A percentile compares a stretch with the other conserved stretches of the same genome.
Conservation (phyloP, 1,140 invertebrate species). For the Wasmannia auropunctata region DNA sequence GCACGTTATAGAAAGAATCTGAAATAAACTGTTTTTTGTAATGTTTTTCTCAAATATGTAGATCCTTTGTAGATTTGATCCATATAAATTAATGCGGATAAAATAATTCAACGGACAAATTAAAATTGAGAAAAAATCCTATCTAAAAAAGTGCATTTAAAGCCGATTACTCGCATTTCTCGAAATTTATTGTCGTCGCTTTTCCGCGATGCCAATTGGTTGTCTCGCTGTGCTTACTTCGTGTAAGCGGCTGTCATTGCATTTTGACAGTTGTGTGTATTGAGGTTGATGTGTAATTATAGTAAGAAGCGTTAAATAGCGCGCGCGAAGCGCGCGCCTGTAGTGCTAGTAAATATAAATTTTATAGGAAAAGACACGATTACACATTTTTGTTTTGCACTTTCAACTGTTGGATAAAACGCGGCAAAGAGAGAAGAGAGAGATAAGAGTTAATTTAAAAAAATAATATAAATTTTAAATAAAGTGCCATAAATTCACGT, state of each 20-base stretch:
- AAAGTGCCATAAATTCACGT: neutral
- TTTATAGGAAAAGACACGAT: neutral
- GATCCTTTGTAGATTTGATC: neutral
- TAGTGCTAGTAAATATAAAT: neutral
- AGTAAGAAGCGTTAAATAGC: too few species aligned
- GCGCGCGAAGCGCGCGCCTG: too few species aligned
- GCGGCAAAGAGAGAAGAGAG: too few species aligned
- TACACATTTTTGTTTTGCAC: neutral
- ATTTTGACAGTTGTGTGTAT: too few species aligned
- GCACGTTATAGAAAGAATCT: neutral
- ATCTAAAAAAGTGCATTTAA: too few species aligned
- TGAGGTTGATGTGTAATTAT: too few species aligned
- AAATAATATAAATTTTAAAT: conserved; percentile 11
- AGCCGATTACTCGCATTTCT: too few species aligned
- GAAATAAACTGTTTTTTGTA: neutral
- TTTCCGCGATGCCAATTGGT: too few species aligned
- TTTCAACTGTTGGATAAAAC: neutral
- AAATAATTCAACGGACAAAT: neutral
- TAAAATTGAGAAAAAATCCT: neutral
- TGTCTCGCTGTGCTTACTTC: too few species aligned
- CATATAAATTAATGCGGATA: neutral
- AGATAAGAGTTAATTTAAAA: neutral
- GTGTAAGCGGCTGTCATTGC: too few species aligned
- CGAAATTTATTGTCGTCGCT: too few species aligned
- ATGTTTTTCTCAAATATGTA: neutral